Evolutionary conservation across 53 echinoderm and acorn worm species (phyloP), one percentile per base, ranked within the genome.

Genomic region (Echinometra lucunter): DNA sequence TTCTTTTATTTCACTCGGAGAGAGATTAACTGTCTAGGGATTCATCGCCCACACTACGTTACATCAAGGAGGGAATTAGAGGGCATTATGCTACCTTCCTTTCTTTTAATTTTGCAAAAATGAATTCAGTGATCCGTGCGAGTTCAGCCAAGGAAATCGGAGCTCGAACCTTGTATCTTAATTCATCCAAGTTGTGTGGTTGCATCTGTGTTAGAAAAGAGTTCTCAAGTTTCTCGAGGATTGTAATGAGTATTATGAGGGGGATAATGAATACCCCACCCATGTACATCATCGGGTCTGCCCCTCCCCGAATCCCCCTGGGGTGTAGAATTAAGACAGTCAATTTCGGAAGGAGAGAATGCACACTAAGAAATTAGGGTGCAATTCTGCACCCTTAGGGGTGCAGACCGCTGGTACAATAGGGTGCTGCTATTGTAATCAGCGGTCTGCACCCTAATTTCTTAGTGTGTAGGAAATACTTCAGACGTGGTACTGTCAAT

Each of bases 271-370:
- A n/a, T 37, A 9, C 37, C 89, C 89, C 89, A 89, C 89, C 89
- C 89, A 89, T 89, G 60, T 89, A 89, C 25, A 57, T 89, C 89
- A 89, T n/a, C 89, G 35, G 37, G 89, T 60, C 89, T 58, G 89
- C 89, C 89, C 89, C 89, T 89, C 34, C 89, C 88, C 34, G 13
- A 88, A 88, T 49, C 89, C 89, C 89, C 89, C 58, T 15, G 57
- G 60, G 89, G 63, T 58, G 89, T 60, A 60, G 58, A 58, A 58
- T 21, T 60, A 58, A 58, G 89, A 60, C 58, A 25, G 25, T 16
- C 45, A 44, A 7, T 7, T 56, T 15, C 15, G 35, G 34, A 37
- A 42, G 35, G 78, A 78, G 34, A 72, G 78, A 78, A 35, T 78
- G n/a, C n/a, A n/a, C n/a, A n/a, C n/a, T n/a, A n/a, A n/a, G n/a